Conservation (phyloP, 1,140 invertebrate genomes). For the Drosophila leontia region DNA sequence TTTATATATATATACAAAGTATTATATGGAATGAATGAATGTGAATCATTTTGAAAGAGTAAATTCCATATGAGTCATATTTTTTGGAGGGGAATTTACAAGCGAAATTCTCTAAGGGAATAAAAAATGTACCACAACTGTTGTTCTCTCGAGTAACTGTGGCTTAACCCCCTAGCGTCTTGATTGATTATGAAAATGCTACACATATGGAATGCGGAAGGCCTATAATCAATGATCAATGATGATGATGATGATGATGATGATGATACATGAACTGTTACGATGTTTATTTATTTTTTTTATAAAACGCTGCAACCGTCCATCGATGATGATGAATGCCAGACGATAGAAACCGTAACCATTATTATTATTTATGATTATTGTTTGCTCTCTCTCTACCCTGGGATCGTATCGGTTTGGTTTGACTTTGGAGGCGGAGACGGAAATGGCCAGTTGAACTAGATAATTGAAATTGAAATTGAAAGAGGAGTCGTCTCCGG, state of each 20-base stretch:
- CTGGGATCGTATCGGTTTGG: neutral
- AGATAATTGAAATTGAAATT: slow-evolving; percentile 29
- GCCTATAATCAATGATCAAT: slow-evolving; percentile 43
- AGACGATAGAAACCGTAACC: slow-evolving; percentile 47
- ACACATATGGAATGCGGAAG: slow-evolving; percentile 44
- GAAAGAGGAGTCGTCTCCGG: too few relatives aligned
- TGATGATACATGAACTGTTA: slow-evolving; percentile 58
- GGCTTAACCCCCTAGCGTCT: slow-evolving; percentile 21
- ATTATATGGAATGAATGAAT: slow-evolving; percentile 6
- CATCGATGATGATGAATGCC: slow-evolving; percentile 25
- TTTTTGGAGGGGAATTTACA: slow-evolving; percentile 7
- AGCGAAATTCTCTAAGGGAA: neutral
- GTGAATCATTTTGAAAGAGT: slow-evolving; percentile 23
- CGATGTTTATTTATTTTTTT: slow-evolving; percentile 65
- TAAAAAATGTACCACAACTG: slow-evolving; percentile 18
- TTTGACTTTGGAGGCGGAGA: slow-evolving; percentile 1
- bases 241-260: slow-evolving; percentile 29
- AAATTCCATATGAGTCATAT: slow-evolving; percentile 30
- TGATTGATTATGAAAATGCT: slow-evolving; percentile 67
- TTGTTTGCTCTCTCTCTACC: slow-evolving; percentile 28
- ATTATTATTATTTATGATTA: slow-evolving; percentile 52
- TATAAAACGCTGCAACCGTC: slow-evolving; percentile 52
- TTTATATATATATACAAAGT: neutral
- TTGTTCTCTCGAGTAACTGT: slow-evolving; percentile 7
- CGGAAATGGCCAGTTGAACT: slow-evolving; percentile 49